Conservation (phyloP, 2,113 vertebrate genomes). For the Stegostoma tigrinum region DNA sequence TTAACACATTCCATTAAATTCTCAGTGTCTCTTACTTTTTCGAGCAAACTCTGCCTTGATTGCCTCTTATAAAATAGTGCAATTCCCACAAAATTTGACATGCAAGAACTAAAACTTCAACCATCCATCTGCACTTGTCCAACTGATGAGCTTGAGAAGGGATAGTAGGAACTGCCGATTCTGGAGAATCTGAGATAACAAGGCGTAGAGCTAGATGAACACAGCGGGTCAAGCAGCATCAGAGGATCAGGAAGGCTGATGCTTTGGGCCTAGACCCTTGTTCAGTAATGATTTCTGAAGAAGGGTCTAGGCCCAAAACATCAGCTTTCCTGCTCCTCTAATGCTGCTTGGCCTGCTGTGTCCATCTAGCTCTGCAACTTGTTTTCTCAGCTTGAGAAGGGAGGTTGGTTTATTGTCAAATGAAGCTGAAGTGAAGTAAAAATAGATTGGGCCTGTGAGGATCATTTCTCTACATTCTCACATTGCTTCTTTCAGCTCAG, state of each 20-base stretch:
- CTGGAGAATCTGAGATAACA: no score
- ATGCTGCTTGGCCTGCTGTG: no score
- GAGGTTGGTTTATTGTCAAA: not conserved
- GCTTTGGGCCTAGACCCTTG: no score
- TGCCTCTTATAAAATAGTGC: not conserved
- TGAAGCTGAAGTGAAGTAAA: not conserved
- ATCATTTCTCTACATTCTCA: not conserved
- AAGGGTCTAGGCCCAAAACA: no score
- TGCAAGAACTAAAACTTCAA: not conserved
- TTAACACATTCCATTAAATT: not conserved
- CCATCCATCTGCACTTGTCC: not conserved
- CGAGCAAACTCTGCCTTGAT: not conserved
- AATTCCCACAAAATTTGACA: not conserved
- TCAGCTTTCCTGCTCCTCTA: no score
- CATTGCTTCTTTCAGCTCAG: not conserved
- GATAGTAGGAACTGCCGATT: no score
- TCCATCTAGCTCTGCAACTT: no score
- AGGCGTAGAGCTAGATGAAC: no score
- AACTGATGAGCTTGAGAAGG: not conserved
- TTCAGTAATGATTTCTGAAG: no score
- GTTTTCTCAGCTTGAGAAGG: no score
- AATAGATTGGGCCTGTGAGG: not conserved
- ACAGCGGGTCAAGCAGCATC: no score
- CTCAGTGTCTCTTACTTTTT: not conserved
- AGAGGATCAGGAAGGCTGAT: no score